Base-by-base conservation (phyloP, 1,140 invertebrate species). In the Pseudobourletiella spinata region DNA sequence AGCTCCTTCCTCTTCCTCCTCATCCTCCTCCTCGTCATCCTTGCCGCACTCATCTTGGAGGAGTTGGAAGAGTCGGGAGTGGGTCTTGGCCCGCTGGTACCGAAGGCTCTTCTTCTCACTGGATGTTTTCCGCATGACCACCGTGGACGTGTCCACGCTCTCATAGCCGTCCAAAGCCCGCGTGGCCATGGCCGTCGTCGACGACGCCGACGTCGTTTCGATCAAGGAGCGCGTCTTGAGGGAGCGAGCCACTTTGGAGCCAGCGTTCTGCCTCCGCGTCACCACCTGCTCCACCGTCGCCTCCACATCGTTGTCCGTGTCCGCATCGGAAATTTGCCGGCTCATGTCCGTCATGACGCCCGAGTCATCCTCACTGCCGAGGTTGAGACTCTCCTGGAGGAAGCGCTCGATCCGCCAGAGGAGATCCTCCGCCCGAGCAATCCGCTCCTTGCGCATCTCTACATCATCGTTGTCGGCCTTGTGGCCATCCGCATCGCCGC, bases 271-370 rank as follows among this genome's bases (percentile, higher is more conserved):
- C 2, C 14, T 51, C 29, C 28, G 18, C 1, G 16, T 48, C 3
- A 30, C 24, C 6, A 26, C 24, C 14, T 4, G 32, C 30, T 59
- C 64, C 3, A 35, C 48, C 14, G 62, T 60, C 29, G 43, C 78
- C 74, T 60, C 77, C 76, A 25, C 66, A 63, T 86, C 84, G 2
- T 81, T 79, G 58, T 84, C 83, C 0, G 82, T 82, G 50, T 84
- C 83, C 8, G 78, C 80, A 67, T 85, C 84, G 0, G 84, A 85
- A 60, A 85, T 79, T 59, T 83, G 81, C 35, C 83, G 76, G 64
- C 84, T 85, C 71, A 85, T 79, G 70, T 86, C 84, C 0, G 82
- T 83, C 1, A 83, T 86, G 0, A 86, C 83, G 14, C 84, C 85
- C 8, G 84, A 86, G 71, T 86, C 84, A 46, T 83, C 81, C 66